Evolutionary conservation across 2,797 vertebrate species (phyloP).

Genomic region (Nyctibius grandis): DNA sequence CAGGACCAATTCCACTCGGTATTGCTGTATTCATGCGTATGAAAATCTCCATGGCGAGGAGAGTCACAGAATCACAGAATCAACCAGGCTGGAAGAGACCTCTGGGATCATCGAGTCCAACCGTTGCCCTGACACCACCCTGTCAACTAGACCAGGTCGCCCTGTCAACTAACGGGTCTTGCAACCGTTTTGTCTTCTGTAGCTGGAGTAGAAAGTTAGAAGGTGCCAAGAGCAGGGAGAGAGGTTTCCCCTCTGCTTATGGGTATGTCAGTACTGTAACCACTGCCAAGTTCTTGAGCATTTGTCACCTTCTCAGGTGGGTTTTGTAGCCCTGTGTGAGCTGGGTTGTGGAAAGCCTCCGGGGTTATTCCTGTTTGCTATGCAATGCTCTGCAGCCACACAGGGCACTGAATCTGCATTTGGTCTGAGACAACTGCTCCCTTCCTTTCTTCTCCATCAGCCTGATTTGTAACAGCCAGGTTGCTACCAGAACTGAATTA

Average conservation of each 20-base stretch:
- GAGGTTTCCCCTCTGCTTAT: not conserved
- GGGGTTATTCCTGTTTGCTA: not conserved
- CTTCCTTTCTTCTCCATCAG: not conserved
- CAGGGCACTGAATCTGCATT: not conserved
- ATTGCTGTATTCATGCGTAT: not conserved
- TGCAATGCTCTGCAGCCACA: not conserved
- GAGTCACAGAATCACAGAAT: too few relatives aligned
- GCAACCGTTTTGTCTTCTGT: not conserved
- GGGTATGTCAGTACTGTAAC: not conserved
- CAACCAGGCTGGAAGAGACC: too few relatives aligned
- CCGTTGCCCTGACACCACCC: too few relatives aligned
- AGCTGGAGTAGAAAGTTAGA: not conserved
- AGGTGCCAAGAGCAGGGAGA: not conserved
- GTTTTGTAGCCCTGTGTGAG: not conserved
- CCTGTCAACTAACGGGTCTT: too few relatives aligned
- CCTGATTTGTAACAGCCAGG: not conserved
- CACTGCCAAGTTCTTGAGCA: not conserved
- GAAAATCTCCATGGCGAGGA: not conserved
- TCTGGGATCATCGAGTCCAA: too few relatives aligned
- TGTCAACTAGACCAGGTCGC: too few relatives aligned
- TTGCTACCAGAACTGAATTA: not conserved
- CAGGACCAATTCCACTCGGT: not conserved
- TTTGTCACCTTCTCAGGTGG: not conserved
- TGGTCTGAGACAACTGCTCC: not conserved
- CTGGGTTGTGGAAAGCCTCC: not conserved